Base-by-base conservation (phyloP, 2,888 invertebrate genomes). In the Pristionchus japonicus region DNA sequence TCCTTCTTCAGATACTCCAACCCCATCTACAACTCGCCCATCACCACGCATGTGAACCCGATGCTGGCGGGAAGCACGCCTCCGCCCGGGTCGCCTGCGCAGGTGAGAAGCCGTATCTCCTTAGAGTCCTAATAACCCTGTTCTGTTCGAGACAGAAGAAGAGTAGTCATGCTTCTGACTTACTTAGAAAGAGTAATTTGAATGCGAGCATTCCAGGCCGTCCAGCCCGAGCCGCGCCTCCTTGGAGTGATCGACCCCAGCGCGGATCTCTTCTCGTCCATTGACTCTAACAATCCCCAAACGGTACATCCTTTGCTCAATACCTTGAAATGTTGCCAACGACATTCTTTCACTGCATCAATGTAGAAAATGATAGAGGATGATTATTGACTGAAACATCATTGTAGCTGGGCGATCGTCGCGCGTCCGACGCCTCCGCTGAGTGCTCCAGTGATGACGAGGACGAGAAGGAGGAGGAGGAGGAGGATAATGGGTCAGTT, bases 1-100 rank as follows among this genome's bases (percentile, higher is more conserved):
- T 34, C 34, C 1, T 34, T n/a, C 15, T 61, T 61, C 61, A 88
- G 88, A 34, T 89, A 88, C 37, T 74, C 74, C 20, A 90, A 90
- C 74, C 89, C 91, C 11, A 88, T 90, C 43, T 91, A 91, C 86
- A n/a, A 77, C 20, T 90, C 90, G 15, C 91, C 91, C 9, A 88
- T 91, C 84, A 90, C 90, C 0, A 89, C 88, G 13, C 89, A 89
- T 57, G 86, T 74, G 43, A 90, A 90, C 43, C 90, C 90, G 2
- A 43, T 88, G n/a, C 15, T 84, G n/a, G n/a, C 43, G 4, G n/a
- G 37, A 7, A 13, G n/a, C n/a, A n/a, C 52, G 0, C 40, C 89
- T 1, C 82, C 88, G 3, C 77, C 85, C 7, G 49, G 17, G 23
- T 85, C 85, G 67, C 85, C 85, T 1, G 1, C 34, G 9, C 49